Evolutionary conservation across 2,888 invertebrate genomes (phyloP).

Genomic region (Dasypogon diadema): DNA sequence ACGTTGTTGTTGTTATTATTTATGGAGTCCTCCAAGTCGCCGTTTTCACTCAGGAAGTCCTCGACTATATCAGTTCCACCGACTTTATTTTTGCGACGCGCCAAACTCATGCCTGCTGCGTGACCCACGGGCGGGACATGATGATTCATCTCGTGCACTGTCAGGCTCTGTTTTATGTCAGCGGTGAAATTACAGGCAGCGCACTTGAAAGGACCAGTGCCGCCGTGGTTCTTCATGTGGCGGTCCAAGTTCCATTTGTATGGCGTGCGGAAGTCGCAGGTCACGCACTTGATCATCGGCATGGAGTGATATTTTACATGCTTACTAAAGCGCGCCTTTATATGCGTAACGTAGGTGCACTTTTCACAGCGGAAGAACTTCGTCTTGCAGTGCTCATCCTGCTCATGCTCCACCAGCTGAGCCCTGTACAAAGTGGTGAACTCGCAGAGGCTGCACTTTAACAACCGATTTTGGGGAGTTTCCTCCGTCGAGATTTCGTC

Average conservation of each 20-base stretch:
- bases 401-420: constrained; percentile 78
- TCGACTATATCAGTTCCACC: constrained; percentile 73
- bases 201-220: constrained; percentile 86
- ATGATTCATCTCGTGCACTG: constrained; percentile 92
- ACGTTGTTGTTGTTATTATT: constrained; percentile 64
- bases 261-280: constrained; percentile 93
- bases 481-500: constrained; percentile 51
- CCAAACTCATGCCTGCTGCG: constrained; percentile 70
- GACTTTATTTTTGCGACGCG: constrained; percentile 79
- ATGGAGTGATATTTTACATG: constrained; percentile 94
- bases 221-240: constrained; percentile 92
- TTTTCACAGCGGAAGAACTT: constrained; percentile 88
- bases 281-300: constrained; percentile 94
- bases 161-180: constrained; percentile 91
- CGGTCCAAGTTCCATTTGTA: constrained; percentile 94
- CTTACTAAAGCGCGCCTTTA: constrained; percentile 89
- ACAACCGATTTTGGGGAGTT: constrained; percentile 62
- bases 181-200: constrained; percentile 91
- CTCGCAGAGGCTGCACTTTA: constrained; percentile 77
- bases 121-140: constrained; percentile 85
- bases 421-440: constrained; percentile 76
- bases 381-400: constrained; percentile 81
- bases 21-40: constrained; percentile 50
- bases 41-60: constrained; percentile 57
- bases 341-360: constrained; percentile 92